These are phyloP conservation scores for Patiria miniata DNA, from an alignment of 35 echinoderm and acorn worm species.

Conservation along the genomic window DNA sequence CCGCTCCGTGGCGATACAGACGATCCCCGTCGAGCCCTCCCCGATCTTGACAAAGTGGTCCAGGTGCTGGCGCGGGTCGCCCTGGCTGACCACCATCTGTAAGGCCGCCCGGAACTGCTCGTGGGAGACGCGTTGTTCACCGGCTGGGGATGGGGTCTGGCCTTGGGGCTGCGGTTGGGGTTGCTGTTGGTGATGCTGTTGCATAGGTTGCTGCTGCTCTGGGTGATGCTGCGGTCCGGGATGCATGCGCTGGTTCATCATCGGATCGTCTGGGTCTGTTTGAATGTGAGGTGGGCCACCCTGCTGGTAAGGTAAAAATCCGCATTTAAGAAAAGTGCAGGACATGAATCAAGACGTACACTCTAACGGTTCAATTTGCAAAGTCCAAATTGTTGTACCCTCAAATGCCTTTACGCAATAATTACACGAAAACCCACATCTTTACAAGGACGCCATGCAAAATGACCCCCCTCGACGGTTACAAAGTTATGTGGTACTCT, in stretches of 20 bases:
- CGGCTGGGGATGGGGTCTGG: slow-evolving; percentile 47
- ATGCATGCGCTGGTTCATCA: neutral
- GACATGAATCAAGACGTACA: too few species aligned
- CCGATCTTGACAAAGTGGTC: slow-evolving; percentile 99
- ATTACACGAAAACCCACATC: too few species aligned
- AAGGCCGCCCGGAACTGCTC: slow-evolving; percentile 94
- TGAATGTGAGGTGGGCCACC: neutral
- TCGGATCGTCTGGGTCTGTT: neutral
- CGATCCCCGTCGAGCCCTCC: slow-evolving; percentile 96
- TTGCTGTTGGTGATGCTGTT: slow-evolving; percentile 27
- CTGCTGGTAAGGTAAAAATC: too few species aligned
- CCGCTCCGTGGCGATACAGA: slow-evolving; percentile 92
- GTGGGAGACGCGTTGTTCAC: slow-evolving; percentile 87
- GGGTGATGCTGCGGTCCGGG: neutral
- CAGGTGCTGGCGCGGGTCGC: slow-evolving; percentile 70
- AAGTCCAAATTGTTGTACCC: too few species aligned
- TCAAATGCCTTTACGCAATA: too few species aligned
- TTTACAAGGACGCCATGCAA: too few species aligned
- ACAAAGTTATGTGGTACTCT: too few species aligned
- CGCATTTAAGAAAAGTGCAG: too few species aligned
- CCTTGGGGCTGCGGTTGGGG: neutral
- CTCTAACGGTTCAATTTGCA: too few species aligned
- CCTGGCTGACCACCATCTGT: slow-evolving; percentile 94
- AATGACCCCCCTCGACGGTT: too few species aligned
- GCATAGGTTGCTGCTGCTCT: neutral